phyloP scores from a whole-genome alignment of 1,140 invertebrate species.

The Brachystomella parvula region DNA sequence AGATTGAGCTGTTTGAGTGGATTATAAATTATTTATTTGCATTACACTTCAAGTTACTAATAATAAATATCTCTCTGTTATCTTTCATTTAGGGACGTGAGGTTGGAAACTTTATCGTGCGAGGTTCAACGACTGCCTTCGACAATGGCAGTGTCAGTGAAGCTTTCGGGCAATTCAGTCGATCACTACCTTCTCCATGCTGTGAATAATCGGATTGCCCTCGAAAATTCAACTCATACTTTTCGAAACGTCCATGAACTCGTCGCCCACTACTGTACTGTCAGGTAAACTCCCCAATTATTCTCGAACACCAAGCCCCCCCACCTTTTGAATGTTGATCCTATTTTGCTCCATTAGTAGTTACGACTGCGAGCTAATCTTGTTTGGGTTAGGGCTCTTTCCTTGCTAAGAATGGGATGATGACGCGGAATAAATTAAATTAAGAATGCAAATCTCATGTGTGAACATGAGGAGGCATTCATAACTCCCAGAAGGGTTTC shows the following conservation, averaged over 20 bases:
- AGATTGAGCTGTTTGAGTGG: not conserved
- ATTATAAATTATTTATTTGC: not conserved
- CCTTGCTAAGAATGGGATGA: too few relatives aligned
- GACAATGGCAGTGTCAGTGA: slow-evolving; percentile 86
- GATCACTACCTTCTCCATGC: slow-evolving; percentile 93
- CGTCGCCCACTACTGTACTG: slow-evolving; percentile 85
- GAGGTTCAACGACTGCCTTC: slow-evolving; percentile 71
- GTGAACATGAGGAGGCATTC: not conserved
- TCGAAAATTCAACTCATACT: slow-evolving; percentile 86
- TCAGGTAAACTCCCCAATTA: too few relatives aligned
- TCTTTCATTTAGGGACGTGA: slow-evolving; percentile 30
- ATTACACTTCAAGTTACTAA: not conserved
- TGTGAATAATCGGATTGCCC: slow-evolving; percentile 60
- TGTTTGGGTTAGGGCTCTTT: too few relatives aligned
- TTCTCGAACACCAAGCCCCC: too few relatives aligned
- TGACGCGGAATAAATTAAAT: slow-evolving; percentile 5
- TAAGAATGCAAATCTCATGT: slow-evolving; percentile 1
- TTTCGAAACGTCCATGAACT: slow-evolving; percentile 84
- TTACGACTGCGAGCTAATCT: too few relatives aligned
- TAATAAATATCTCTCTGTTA: not conserved
- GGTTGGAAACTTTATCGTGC: slow-evolving; percentile 74
- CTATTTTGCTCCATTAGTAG: too few relatives aligned
- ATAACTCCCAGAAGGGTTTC: too few relatives aligned
- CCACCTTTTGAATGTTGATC: too few relatives aligned
- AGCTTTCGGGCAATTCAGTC: slow-evolving; percentile 80